These are phyloP conservation scores for Lophius americanus DNA, from an alignment of 2,797 vertebrate genomes.

Conservation along the genomic window DNA sequence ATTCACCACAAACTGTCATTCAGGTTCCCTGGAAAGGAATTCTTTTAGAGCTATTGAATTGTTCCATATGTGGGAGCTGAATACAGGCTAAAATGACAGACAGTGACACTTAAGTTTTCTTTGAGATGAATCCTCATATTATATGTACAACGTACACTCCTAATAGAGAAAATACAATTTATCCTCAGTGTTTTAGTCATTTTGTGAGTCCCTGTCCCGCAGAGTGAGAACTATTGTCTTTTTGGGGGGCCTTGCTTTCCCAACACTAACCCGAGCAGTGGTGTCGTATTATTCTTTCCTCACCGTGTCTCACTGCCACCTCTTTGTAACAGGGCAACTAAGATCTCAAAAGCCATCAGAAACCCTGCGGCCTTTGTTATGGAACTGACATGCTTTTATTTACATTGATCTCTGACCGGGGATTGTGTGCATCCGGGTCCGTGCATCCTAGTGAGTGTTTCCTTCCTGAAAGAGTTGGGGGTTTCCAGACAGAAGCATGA, in stretches of 20 bases:
- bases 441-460: slow-evolving; percentile 64
- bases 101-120: neutral
- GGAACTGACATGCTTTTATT: slow-evolving; percentile 57
- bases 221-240: slow-evolving; percentile 66
- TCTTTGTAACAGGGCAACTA: slow-evolving; percentile 46
- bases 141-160: neutral
- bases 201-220: slow-evolving; percentile 6
- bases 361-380: slow-evolving; percentile 39
- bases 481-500: slow-evolving; percentile 57
- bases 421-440: slow-evolving; percentile 56
- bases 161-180: neutral
- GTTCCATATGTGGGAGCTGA: neutral
- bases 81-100: neutral
- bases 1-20: too few relatives aligned
- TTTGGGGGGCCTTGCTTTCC: slow-evolving; percentile 47
- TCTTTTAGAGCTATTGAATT: neutral
- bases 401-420: slow-evolving; percentile 59
- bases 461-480: slow-evolving; percentile 62
- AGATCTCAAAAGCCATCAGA: slow-evolving; percentile 36
- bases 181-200: neutral
- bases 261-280: slow-evolving; percentile 73
- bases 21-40: neutral
- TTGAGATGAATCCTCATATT: neutral
- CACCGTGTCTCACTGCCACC: slow-evolving; percentile 32
- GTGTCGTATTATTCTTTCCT: slow-evolving; percentile 30